Base-by-base conservation (phyloP, 1,140 invertebrate species). In the Archivesica marissinica region DNA sequence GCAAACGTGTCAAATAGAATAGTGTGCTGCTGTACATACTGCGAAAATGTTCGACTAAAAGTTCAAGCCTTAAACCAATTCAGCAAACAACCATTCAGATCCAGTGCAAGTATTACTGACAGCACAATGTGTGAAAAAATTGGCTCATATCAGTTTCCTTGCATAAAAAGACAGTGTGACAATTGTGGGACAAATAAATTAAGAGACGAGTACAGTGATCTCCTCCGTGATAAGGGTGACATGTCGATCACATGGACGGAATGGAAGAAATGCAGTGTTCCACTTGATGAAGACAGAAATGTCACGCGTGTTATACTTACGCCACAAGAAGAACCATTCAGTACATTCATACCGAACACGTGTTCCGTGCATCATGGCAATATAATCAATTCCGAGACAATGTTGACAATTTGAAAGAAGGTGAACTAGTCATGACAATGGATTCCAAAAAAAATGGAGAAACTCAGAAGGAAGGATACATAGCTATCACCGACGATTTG, bases 381-480 rank as follows among this genome's bases (percentile, higher is more conserved):
- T 52, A 56, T 54, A 30, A 56, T 13, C 47, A 75, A 33, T 75
- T 54, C 33, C 28, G 72, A 23, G 41, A 33, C 2, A 33, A 54
- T 54, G n/a, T 75, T 75, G 3, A 75, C 1, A 75, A 47, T 15
- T 17, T 75, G 2, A 52, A 56, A 30, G 47, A 75, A 75, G 47
- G 47, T 13, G 28, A 75, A 33, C 1, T 72, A 25, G 47, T 75
- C n/a, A 75, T 75, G 72, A 30, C 72, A 47, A 44, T 72, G 68
- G 68, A 47, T 23, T 72, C 50, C 47, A 75, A 52, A 11, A 54
- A 50, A 33, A 50, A 75, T 9, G 44, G 44, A 30, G 25, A 68
- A 25, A 6, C 54, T 1, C 23, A 15, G 7, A 72, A 72, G 9
- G 68, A 72, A 72, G 68, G 39, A 2, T 72, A 47, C 25, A 47